A percentile compares a stretch with the other conserved stretches of the same genome.
phyloP scores from a whole-genome alignment of 2,113 vertebrate genomes.

The Bothrops jararaca region DNA sequence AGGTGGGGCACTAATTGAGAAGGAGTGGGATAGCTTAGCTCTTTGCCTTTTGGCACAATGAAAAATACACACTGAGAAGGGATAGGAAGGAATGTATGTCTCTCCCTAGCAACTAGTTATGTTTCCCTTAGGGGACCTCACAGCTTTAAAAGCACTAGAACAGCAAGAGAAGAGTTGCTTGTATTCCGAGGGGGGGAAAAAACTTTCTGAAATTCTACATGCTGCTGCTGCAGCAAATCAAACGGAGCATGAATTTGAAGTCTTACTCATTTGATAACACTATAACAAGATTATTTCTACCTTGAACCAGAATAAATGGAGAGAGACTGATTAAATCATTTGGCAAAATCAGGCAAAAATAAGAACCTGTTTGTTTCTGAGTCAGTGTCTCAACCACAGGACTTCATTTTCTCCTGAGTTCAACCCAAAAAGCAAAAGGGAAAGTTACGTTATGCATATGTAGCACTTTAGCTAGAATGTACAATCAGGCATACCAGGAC shows the following conservation, averaged over 20 bases:
- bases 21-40: conserved; percentile 12
- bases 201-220: neutral
- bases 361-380: conserved; percentile 1
- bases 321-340: neutral
- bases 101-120: conserved; percentile 25
- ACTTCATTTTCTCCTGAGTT: neutral
- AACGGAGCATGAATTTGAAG: neutral
- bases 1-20: conserved; percentile 14
- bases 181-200: neutral
- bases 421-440: conserved; percentile 1
- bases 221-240: neutral
- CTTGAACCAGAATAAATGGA: neutral
- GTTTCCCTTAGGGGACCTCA: conserved; percentile 35
- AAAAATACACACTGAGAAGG: conserved; percentile 19
- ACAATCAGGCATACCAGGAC: conserved; percentile 10
- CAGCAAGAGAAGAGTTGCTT: conserved; percentile 12
- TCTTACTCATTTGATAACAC: neutral
- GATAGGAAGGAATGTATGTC: conserved; percentile 29
- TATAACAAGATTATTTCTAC: neutral
- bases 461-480: neutral
- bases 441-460: neutral
- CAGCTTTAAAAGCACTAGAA: conserved; percentile 21
- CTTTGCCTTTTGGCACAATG: conserved; percentile 23
- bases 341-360: neutral
- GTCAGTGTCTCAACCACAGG: conserved; percentile 1